Percentiles rank a stretch among this genome's conserved stretches.
phyloP scores from a whole-genome alignment of 2,797 vertebrate genomes.

The Poeciliopsis paucimaculata region DNA sequence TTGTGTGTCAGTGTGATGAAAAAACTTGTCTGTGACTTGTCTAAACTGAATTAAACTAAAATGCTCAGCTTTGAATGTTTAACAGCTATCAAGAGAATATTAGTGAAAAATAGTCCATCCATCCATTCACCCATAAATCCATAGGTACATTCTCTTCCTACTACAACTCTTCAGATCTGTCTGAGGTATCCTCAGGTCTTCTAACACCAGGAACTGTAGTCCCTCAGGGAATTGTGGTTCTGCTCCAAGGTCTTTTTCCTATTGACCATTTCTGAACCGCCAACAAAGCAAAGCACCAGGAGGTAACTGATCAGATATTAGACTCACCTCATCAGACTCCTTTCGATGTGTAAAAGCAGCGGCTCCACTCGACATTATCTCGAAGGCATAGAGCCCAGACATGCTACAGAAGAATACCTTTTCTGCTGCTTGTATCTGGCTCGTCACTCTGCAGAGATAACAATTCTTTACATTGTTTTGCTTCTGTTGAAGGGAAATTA shows the following conservation, averaged over 20 bases:
- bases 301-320: not conserved
- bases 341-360: not conserved
- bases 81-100: not conserved
- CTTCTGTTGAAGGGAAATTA: conserved; percentile 34
- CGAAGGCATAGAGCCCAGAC: not conserved
- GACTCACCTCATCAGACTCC: not conserved
- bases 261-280: not conserved
- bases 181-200: not conserved
- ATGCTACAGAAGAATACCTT: not conserved
- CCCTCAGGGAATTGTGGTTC: not conserved
- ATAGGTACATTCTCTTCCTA: not conserved
- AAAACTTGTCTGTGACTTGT: not conserved
- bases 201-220: not conserved
- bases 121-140: not conserved
- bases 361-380: not conserved
- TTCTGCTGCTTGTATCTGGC: not conserved
- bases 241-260: not conserved
- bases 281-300: not conserved
- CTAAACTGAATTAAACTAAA: not conserved
- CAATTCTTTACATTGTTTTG: conserved; percentile 18
- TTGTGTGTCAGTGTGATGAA: not conserved
- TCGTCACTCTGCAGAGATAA: conserved; percentile 15
- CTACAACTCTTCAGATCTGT: not conserved
- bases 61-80: not conserved
- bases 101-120: not conserved